These are phyloP conservation scores for Cheilinus undulatus DNA, from an alignment of 2,113 vertebrate species.

Conservation along the genomic window DNA sequence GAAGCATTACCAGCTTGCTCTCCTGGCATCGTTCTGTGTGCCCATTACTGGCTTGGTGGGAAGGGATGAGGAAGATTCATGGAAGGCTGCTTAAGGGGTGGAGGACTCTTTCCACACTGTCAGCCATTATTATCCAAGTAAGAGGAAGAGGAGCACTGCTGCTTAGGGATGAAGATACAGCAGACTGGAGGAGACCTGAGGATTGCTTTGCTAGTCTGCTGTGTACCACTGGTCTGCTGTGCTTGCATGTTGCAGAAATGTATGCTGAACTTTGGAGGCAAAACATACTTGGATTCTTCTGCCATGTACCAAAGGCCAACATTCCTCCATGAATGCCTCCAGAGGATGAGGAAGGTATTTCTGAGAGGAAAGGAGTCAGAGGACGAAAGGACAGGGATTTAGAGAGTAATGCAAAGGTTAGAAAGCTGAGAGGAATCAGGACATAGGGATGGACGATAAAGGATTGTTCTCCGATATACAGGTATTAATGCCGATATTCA, in stretches of 20 bases:
- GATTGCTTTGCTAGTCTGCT: not conserved
- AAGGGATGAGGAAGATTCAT: conserved; percentile 43
- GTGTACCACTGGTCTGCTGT: conserved; percentile 15
- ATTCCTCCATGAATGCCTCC: not conserved
- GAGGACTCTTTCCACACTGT: conserved; percentile 64
- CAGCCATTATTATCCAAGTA: conserved; percentile 56
- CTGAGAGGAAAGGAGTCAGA: not conserved
- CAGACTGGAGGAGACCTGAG: not conserved
- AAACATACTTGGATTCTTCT: not conserved
- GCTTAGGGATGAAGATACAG: conserved; percentile 34
- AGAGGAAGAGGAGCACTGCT: conserved; percentile 19
- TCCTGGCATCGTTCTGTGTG: conserved; percentile 39
- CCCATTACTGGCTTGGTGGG: conserved; percentile 59
- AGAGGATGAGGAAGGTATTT: not conserved
- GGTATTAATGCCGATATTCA: no score
- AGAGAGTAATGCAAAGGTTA: not conserved
- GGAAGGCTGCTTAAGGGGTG: conserved; percentile 23
- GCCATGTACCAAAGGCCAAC: not conserved
- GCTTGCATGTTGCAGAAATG: conserved; percentile 13
- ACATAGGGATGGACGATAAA: no score
- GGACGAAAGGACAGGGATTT: not conserved
- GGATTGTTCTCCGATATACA: no score
- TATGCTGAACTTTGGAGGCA: not conserved
- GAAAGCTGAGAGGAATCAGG: not conserved
- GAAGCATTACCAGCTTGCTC: conserved; percentile 69